Evolutionary conservation across 2,797 vertebrate species (phyloP).

Genomic region (Diceros bicornis): DNA sequence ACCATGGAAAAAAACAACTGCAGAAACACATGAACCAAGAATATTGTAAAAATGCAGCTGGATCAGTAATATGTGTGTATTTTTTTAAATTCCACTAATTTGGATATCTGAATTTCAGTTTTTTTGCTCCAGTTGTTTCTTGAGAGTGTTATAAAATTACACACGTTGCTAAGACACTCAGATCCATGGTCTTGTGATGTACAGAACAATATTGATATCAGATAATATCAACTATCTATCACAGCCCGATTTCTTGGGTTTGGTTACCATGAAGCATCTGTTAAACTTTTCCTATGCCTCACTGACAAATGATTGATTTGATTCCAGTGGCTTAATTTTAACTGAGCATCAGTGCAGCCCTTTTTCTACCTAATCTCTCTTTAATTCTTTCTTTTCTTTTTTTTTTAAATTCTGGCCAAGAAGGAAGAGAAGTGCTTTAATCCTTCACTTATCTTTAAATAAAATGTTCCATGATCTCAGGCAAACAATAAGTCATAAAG

Average conservation of each 20-base stretch:
- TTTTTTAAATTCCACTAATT: conserved; percentile 61
- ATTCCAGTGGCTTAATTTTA: conserved; percentile 86
- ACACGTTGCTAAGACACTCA: not conserved
- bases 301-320: conserved; percentile 84
- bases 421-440: conserved; percentile 85
- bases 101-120: conserved; percentile 36
- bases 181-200: not conserved
- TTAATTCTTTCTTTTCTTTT: not conserved
- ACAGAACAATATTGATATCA: conserved; percentile 14
- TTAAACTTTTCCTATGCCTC: conserved; percentile 79
- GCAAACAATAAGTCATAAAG: conserved; percentile 94
- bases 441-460: conserved; percentile 90
- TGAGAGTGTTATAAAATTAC: conserved; percentile 33
- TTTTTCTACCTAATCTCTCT: conserved; percentile 47
- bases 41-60: not conserved
- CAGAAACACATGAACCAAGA: not conserved
- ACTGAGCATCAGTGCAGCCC: conserved; percentile 55
- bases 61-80: not conserved
- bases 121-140: conserved; percentile 24
- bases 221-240: conserved; percentile 42
- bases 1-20: conserved; percentile 37
- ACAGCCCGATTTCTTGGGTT: conserved; percentile 63
- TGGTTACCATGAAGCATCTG: conserved; percentile 76
- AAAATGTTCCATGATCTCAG: conserved; percentile 89
- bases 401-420: conserved; percentile 70